Evolutionary conservation across 2,113 vertebrate genomes (phyloP).

Genomic region (Mionectes macconnelli): DNA sequence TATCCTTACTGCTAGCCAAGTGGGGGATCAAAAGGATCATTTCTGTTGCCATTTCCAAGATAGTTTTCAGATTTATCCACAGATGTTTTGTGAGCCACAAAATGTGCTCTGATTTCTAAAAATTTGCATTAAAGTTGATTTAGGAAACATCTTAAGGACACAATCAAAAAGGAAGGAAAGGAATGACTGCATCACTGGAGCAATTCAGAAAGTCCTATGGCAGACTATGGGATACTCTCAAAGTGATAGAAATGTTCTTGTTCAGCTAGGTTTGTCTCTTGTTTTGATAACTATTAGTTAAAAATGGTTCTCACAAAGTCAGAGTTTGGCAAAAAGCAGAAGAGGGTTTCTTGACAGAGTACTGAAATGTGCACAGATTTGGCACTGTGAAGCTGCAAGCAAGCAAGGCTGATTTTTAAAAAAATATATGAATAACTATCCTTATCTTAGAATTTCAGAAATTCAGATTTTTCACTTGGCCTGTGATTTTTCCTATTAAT

Average conservation of each 20-base stretch:
- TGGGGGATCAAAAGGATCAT: neutral
- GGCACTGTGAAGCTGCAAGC: neutral
- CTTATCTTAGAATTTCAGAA: neutral
- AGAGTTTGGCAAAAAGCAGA: neutral
- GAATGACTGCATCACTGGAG: neutral
- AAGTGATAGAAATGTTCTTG: neutral
- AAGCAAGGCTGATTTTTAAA: neutral
- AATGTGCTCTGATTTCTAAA: neutral
- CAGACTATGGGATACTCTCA: neutral
- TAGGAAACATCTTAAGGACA: neutral
- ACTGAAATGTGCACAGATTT: neutral
- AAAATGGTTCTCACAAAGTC: neutral
- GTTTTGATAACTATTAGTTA: neutral
- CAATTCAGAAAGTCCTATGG: neutral
- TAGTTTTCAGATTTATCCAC: neutral
- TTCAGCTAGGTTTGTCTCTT: neutral
- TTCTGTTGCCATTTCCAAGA: neutral
- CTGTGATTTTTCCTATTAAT: neutral
- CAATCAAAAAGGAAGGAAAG: neutral
- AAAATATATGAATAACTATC: neutral
- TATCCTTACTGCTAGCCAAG: neutral
- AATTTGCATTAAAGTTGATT: neutral
- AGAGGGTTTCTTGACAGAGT: neutral
- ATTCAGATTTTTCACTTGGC: neutral
- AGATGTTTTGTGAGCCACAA: neutral